Base-by-base conservation (phyloP, 2,797 vertebrate genomes). In the Tolypeutes matacus region DNA sequence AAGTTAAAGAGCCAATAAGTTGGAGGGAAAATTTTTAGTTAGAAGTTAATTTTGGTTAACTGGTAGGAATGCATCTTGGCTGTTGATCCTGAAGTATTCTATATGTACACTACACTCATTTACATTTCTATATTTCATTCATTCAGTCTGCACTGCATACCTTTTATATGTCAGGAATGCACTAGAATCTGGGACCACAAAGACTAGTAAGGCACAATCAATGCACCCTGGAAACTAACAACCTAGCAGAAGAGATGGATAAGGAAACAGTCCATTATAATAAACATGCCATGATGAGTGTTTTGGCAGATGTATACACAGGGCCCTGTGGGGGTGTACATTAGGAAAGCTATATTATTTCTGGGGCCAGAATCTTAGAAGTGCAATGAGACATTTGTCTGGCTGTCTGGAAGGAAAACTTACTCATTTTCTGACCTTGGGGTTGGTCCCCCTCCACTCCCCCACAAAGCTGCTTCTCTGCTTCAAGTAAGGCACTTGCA, bases 81-180 rank as follows among this genome's bases (percentile, higher is more conserved):
- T 39, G 0, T 72, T 67, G 64, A 56, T 56, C 80, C 60, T 31
- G 46, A 27, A 69, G 62, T 27, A 15, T 80, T 70, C 65, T 49
- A 2, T 56, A 2, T 23, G 18, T 7, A 0, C 7, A 0, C 7
- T 25, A 8, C 7, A 7, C 11, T 49, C 5, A 0, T 13, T 62
- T 17, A 7, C 17, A 11, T 25, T n/a, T 23, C 20, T n/a, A 2
- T 12, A 42, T 20, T 11, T 7, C 27, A 10, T 27, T 25, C 29
- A 27, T 23, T 36, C 31, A 3, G 6, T 69, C 60, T 53, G 9
- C 67, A 51, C 3, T 21, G 84, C 84, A 8, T 14, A 29, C 42
- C 39, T 75, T 49, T 49, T 42, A 46, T 29, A 7, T 49, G 14
- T 34, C 3, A 20, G 34, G 8, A 51, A 13, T 49, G 17, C 29